Base-by-base conservation (phyloP, 1,140 invertebrate genomes). In the Neodiprion lecontei region DNA sequence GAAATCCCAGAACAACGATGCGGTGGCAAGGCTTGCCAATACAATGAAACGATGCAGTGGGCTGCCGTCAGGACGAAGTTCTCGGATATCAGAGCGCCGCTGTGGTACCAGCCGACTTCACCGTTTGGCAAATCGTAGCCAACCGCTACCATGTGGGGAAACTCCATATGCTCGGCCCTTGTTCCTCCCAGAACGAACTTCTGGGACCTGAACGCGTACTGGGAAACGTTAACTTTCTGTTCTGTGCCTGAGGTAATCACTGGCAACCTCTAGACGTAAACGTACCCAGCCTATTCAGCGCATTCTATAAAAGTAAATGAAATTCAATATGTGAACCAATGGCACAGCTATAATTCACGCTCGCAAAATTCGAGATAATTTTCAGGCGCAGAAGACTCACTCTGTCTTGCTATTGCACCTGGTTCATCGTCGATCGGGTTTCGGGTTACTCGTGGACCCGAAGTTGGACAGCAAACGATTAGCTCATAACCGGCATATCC, bases 51-150 rank as follows among this genome's bases (percentile, higher is more conserved):
- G 3, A 82, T 82, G 72, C 90, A 91, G 75, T 91, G 90, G 0
- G 89, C 90, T 5, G 89, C 90, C 14, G 88, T 90, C 9, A 91
- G 71, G 0, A 91, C 86, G 65, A 83, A 89, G 69, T 75, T 81
- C 2, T 89, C 84, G 12, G 89, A 90, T 49, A 91, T 87, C 7
- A 91, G 79, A 7, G 83, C 86, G 14, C 90, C 90, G n/a, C 89
- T 90, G 73, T 90, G 91, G 71, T 73, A 75, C 83, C 84, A 86
- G 1, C 83, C 4, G 9, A 84, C 79, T 1, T 7, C 71, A 0
- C 40, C 10, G 0, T 11, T 1, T 0, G 4, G 0, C 0, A 0
- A 69, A 10, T 78, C 67, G 47, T 75, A 87, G 23, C 87, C 87
- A 0, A 88, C 12, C 0, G 82, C 83, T 1, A 84, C 85, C 87